Conservation (phyloP, 2,888 invertebrate species). For the Sesia apiformis region DNA sequence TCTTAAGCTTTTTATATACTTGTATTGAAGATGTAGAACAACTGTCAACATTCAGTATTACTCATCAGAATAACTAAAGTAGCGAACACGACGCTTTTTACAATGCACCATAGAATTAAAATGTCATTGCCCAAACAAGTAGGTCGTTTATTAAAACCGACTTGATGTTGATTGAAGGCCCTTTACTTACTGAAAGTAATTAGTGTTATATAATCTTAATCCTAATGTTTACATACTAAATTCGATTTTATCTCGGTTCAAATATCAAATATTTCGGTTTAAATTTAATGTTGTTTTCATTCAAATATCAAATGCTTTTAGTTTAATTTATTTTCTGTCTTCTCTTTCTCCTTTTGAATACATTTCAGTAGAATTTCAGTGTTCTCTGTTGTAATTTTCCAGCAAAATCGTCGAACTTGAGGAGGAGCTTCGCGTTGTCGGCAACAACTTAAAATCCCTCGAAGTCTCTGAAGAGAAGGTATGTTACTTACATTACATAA, state of each 20-base stretch:
- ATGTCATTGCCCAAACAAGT: conserved; percentile 23
- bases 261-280: too few relatives aligned
- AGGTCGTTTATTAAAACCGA: conserved; percentile 29
- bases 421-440: conserved; percentile 99
- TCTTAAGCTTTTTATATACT: too few relatives aligned
- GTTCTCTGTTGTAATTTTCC: conserved; percentile 35
- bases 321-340: too few relatives aligned
- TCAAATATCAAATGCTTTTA: too few relatives aligned
- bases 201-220: too few relatives aligned
- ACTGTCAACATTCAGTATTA: neutral
- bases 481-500: conserved; percentile 38
- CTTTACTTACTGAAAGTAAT: conserved; percentile 14
- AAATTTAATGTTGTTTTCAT: too few relatives aligned
- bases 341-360: neutral
- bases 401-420: conserved; percentile 99
- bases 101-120: conserved; percentile 19
- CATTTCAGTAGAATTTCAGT: conserved; percentile 27
- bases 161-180: conserved; percentile 30
- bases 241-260: too few relatives aligned
- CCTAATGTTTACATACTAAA: too few relatives aligned
- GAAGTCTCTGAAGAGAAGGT: conserved; percentile 99
- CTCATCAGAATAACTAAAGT: neutral
- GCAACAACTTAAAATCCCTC: conserved; percentile 99
- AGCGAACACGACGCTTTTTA: neutral
- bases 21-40: neutral